phyloP scores from a whole-genome alignment of 2,888 invertebrate species.

The Mylabris sibirica region DNA sequence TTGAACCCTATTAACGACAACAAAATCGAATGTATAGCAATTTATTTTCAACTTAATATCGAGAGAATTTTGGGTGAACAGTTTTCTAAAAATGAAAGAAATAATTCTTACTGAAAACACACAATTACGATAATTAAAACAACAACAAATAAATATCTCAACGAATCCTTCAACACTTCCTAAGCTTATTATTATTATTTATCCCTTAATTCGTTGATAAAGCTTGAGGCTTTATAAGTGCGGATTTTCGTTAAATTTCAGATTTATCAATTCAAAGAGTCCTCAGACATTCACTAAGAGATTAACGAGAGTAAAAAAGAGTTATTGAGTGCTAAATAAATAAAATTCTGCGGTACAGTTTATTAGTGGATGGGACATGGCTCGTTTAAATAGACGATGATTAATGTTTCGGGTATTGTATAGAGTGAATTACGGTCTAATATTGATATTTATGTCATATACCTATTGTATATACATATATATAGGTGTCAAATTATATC shows the following conservation, averaged over 20 bases:
- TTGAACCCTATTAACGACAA: constrained; percentile 14
- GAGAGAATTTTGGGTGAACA: background rate
- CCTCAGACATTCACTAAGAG: background rate
- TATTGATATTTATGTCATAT: background rate
- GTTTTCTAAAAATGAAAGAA: background rate
- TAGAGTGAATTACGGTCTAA: background rate
- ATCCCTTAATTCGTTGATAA: constrained; percentile 19
- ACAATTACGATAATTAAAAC: constrained; percentile 9
- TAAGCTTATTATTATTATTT: constrained; percentile 22
- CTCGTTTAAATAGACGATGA: background rate
- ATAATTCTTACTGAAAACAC: background rate
- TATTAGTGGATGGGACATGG: background rate
- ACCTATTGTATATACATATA: too few species aligned
- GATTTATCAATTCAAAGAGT: background rate
- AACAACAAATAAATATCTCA: background rate
- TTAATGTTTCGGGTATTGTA: constrained; percentile 3
- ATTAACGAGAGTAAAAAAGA: background rate
- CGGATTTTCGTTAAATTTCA: background rate
- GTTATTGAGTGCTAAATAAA: background rate
- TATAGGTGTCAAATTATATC: background rate
- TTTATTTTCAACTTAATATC: background rate
- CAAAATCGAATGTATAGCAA: constrained; percentile 9
- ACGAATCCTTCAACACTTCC: constrained; percentile 10
- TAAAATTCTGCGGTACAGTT: background rate
- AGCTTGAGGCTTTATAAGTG: constrained; percentile 9